phyloP scores from a whole-genome alignment of 2,888 invertebrate genomes.

The Nowickia ferox region DNA sequence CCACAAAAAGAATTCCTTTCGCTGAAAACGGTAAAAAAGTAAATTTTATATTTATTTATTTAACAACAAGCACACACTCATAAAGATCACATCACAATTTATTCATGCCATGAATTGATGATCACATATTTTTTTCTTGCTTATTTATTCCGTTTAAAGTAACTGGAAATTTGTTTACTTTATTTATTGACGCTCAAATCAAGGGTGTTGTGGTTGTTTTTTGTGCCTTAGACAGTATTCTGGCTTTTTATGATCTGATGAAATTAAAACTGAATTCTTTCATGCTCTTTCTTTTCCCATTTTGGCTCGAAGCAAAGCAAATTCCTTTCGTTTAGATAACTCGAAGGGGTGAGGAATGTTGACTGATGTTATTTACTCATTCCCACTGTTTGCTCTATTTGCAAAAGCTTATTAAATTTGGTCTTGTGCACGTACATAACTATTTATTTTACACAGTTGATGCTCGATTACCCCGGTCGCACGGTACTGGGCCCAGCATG shows the following conservation, averaged over 20 bases:
- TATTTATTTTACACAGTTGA: background rate
- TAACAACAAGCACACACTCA: conserved; percentile 5
- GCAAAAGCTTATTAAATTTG: background rate
- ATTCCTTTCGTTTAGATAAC: background rate
- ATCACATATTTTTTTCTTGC: conserved; percentile 31
- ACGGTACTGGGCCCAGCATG: too few species aligned
- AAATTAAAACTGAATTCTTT: conserved; percentile 47
- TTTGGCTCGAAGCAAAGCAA: conserved; percentile 25
- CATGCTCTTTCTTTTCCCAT: background rate
- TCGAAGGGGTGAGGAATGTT: background rate
- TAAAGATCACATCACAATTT: conserved; percentile 15
- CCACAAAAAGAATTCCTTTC: conserved; percentile 78
- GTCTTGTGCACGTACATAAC: background rate
- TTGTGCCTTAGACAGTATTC: background rate
- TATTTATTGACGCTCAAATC: conserved; percentile 65
- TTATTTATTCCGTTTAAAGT: conserved; percentile 34
- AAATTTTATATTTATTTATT: conserved; percentile 78
- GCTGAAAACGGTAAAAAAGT: conserved; percentile 82
- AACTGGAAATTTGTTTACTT: conserved; percentile 66
- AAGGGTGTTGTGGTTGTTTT: background rate
- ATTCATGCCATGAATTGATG: conserved; percentile 7
- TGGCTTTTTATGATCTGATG: conserved; percentile 14
- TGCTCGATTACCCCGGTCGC: too few species aligned
- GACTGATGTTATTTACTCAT: background rate
- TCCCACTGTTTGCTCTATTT: conserved; percentile 25